Percentiles rank a stretch among this genome's conserved stretches.
Conservation (phyloP, 2,797 vertebrate genomes). For the Champsocephalus esox region DNA sequence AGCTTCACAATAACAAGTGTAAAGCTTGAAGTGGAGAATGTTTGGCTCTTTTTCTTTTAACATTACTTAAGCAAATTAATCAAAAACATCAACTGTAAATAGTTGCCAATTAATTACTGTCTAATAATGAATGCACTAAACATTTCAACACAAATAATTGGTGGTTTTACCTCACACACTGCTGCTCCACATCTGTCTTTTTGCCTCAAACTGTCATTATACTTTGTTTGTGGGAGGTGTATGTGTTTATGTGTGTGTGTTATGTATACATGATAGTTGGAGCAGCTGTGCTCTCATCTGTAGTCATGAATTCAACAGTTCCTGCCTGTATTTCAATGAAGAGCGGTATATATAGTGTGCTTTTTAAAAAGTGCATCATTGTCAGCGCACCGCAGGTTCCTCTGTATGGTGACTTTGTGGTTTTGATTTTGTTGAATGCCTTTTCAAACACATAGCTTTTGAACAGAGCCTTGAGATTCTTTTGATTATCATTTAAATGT, state of each 20-base stretch:
- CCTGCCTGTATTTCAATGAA: neutral
- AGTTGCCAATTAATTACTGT: neutral
- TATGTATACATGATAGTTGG: conserved; percentile 22
- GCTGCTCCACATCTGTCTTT: conserved; percentile 7
- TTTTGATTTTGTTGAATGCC: conserved; percentile 11
- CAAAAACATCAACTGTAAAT: too few species aligned
- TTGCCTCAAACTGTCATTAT: conserved; percentile 2
- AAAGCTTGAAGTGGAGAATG: neutral
- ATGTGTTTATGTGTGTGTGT: neutral
- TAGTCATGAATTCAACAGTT: conserved; percentile 24
- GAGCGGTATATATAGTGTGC: neutral
- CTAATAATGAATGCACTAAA: neutral
- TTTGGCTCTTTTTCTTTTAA: neutral
- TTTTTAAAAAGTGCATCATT: neutral
- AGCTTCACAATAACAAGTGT: neutral
- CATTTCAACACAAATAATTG: neutral
- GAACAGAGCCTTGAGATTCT: conserved; percentile 17
- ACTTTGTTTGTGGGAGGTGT: neutral
- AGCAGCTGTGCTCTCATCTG: conserved; percentile 20
- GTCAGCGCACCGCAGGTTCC: neutral
- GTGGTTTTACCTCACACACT: neutral
- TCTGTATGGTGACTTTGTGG: neutral
- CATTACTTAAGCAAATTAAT: neutral
- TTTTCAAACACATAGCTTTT: conserved; percentile 32
- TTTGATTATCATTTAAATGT: conserved; percentile 38